These are phyloP conservation scores for Caenorhabditis latens DNA, from an alignment of 1,140 invertebrate genomes.

Conservation along the genomic window DNA sequence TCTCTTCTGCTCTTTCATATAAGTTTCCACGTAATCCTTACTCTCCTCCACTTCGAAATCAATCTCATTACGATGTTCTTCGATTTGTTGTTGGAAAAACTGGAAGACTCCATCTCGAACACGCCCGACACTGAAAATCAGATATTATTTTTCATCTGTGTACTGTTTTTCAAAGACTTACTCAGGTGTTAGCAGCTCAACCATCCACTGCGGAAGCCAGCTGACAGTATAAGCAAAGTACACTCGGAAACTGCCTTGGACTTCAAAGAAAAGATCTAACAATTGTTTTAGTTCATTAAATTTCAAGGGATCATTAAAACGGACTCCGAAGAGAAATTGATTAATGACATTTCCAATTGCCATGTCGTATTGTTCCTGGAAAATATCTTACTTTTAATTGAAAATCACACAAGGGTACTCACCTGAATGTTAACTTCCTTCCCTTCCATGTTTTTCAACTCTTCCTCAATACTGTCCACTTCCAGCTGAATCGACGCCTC, in stretches of 20 bases:
- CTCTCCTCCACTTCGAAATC: conserved; percentile 49
- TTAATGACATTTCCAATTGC: conserved; percentile 28
- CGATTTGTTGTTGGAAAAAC: conserved; percentile 40
- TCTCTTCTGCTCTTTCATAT: conserved; percentile 64
- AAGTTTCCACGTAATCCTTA: conserved; percentile 62
- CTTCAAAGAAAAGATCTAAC: background rate
- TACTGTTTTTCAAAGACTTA: background rate
- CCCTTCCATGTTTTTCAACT: conserved; percentile 3
- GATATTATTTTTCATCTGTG: background rate
- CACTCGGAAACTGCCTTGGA: background rate
- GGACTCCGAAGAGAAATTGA: conserved; percentile 13
- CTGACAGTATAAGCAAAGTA: conserved; percentile 11
- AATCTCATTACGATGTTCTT: conserved; percentile 44
- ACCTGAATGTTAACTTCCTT: conserved; percentile 35
- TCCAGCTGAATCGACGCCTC: conserved; percentile 47
- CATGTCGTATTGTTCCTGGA: conserved; percentile 37
- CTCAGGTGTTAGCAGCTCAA: conserved; percentile 13
- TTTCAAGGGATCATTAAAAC: background rate
- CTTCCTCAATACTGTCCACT: conserved; percentile 3
- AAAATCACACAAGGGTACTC: background rate
- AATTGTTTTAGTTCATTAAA: background rate
- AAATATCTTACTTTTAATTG: too few species aligned
- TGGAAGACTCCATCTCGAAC: conserved; percentile 9
- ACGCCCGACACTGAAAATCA: background rate
- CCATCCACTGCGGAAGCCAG: conserved; percentile 21